Evolutionary conservation across 2,113 vertebrate genomes (phyloP).

Genomic region (Pseudorectes ferrugineus): DNA sequence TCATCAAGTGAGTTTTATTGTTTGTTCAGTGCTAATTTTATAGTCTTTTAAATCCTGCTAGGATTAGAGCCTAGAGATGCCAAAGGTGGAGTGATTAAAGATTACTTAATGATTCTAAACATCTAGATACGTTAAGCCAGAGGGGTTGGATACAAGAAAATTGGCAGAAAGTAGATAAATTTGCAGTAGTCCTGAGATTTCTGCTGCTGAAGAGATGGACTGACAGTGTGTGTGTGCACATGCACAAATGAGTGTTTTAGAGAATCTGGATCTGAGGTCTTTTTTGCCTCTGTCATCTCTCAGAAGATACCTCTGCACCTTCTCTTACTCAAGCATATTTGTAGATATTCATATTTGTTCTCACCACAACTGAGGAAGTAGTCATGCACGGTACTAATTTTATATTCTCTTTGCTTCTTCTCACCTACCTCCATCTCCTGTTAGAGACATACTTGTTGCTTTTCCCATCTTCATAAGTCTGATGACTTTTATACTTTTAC

Average conservation of each 20-base stretch:
- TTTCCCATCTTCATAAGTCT: neutral
- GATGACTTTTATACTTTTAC: neutral
- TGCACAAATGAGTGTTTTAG: neutral
- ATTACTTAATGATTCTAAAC: neutral
- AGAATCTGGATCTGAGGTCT: neutral
- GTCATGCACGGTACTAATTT: neutral
- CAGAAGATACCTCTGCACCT: neutral
- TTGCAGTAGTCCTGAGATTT: neutral
- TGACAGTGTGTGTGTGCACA: accelerated
- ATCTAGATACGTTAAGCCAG: neutral
- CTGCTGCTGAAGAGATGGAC: neutral
- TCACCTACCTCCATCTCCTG: neutral
- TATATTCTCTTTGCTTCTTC: neutral
- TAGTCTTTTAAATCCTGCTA: conserved; percentile 13
- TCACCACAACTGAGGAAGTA: neutral
- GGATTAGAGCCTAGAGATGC: neutral
- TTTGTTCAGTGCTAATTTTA: conserved; percentile 12
- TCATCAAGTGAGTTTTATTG: conserved; percentile 7
- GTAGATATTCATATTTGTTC: neutral
- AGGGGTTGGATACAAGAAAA: neutral
- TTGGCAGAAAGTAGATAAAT: neutral
- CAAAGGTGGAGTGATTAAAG: conserved; percentile 17
- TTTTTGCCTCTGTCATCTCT: neutral
- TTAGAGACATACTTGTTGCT: neutral
- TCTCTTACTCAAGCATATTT: neutral